Evolutionary conservation across 2,888 invertebrate species (phyloP).

Genomic region (Melanargia galathea): DNA sequence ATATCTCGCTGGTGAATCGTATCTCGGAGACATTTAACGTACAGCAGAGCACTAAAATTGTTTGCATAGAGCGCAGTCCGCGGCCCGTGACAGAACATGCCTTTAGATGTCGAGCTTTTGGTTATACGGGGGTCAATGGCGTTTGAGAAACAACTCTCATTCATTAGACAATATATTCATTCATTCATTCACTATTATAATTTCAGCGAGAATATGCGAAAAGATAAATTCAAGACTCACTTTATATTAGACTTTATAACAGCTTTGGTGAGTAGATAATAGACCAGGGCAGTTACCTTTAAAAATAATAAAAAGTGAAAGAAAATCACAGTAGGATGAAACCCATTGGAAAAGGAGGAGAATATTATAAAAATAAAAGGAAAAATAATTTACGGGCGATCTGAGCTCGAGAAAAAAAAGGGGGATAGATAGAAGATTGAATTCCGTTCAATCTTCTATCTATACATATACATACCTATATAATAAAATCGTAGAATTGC

Average conservation of each 20-base stretch:
- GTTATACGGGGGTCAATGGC: slow-evolving; percentile 31
- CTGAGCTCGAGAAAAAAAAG: too few species aligned
- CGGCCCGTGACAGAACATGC: slow-evolving; percentile 34
- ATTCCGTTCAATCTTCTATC: too few species aligned
- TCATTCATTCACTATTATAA: slow-evolving; percentile 24
- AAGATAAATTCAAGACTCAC: slow-evolving; percentile 17
- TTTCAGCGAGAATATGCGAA: slow-evolving; percentile 5
- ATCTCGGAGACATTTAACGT: slow-evolving; percentile 34
- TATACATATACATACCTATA: too few species aligned
- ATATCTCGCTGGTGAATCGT: slow-evolving; percentile 32
- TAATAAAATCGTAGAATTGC: too few species aligned
- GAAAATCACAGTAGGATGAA: too few species aligned
- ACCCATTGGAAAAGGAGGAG: too few species aligned
- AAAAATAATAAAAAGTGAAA: too few species aligned
- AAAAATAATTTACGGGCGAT: too few species aligned
- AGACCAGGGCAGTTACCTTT: too few species aligned
- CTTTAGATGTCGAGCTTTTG: slow-evolving; percentile 27
- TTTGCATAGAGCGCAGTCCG: slow-evolving; percentile 33
- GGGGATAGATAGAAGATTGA: too few species aligned
- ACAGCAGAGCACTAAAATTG: slow-evolving; percentile 37
- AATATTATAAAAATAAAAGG: too few species aligned
- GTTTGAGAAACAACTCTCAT: slow-evolving; percentile 34
- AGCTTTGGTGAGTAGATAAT: neutral
- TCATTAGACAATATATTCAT: slow-evolving; percentile 31
- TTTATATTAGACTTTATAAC: slow-evolving; percentile 13